Conservation (phyloP, 2,888 invertebrate genomes). For the Loripinus fragilis region DNA sequence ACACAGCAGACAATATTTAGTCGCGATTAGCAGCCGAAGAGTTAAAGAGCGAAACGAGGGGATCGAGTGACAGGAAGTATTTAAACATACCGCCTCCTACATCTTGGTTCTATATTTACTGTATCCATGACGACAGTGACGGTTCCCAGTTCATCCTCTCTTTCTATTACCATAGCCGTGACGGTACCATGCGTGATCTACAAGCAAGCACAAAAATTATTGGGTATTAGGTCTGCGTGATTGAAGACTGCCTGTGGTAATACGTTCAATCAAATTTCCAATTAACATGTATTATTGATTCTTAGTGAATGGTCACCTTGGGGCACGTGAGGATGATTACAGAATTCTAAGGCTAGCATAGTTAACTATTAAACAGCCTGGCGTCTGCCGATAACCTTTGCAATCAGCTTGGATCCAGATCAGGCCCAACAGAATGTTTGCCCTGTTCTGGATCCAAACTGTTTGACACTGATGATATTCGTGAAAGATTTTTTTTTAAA, state of each 20-base stretch:
- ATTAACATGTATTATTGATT: constrained; percentile 13
- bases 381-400: too few species aligned
- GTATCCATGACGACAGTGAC: constrained; percentile 75
- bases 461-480: too few species aligned
- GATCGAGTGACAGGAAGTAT: too few species aligned
- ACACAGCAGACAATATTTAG: too few species aligned
- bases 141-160: constrained; percentile 70
- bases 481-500: too few species aligned
- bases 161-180: constrained; percentile 69
- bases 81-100: constrained; percentile 36
- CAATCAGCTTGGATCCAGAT: too few species aligned
- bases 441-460: too few species aligned
- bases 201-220: background rate
- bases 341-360: background rate
- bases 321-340: background rate
- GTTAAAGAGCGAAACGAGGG: too few species aligned
- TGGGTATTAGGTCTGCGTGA: background rate
- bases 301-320: constrained; percentile 6
- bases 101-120: constrained; percentile 56
- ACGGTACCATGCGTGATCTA: constrained; percentile 58
- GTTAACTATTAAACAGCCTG: too few species aligned
- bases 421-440: too few species aligned
- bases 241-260: background rate
- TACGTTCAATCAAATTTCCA: constrained; percentile 19
- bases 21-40: too few species aligned